phyloP scores from a whole-genome alignment of 2,888 invertebrate species.

The Odontothrips loti region DNA sequence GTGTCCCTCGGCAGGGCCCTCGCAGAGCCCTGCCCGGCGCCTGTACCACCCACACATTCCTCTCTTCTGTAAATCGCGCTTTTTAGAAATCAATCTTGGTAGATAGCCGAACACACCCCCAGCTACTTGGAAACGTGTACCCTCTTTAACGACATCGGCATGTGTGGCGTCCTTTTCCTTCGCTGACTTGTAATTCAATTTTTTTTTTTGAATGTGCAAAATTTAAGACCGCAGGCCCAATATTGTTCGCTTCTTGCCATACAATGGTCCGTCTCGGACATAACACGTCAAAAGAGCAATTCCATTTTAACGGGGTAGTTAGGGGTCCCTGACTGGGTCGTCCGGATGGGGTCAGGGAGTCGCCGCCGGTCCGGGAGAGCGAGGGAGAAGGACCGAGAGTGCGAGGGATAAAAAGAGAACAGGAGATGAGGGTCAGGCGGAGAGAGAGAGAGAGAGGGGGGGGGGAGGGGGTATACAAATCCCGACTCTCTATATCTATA shows the following conservation, averaged over 20 bases:
- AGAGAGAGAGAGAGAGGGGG: neutral
- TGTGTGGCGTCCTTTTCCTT: no score
- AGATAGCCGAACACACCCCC: no score
- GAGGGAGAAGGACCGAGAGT: neutral
- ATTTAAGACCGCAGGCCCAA: neutral
- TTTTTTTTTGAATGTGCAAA: neutral
- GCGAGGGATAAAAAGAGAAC: neutral
- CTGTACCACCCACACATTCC: no score
- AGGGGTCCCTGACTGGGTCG: neutral
- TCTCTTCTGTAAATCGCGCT: no score
- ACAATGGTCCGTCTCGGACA: neutral
- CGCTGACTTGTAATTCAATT: no score
- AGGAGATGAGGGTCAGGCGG: neutral
- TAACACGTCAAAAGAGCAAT: slow-evolving; percentile 5
- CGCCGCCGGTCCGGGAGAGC: neutral
- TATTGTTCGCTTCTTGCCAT: neutral
- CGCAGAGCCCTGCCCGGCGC: no score
- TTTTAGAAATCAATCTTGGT: no score
- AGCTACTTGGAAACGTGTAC: no score
- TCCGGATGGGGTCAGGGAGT: neutral
- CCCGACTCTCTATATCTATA: slow-evolving; percentile 15
- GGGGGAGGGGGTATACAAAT: neutral
- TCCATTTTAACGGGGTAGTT: slow-evolving; percentile 24
- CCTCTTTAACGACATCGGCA: no score
- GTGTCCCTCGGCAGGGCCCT: no score